These are phyloP conservation scores for Motacilla alba DNA, from an alignment of 2,113 vertebrate species.

Conservation along the genomic window DNA sequence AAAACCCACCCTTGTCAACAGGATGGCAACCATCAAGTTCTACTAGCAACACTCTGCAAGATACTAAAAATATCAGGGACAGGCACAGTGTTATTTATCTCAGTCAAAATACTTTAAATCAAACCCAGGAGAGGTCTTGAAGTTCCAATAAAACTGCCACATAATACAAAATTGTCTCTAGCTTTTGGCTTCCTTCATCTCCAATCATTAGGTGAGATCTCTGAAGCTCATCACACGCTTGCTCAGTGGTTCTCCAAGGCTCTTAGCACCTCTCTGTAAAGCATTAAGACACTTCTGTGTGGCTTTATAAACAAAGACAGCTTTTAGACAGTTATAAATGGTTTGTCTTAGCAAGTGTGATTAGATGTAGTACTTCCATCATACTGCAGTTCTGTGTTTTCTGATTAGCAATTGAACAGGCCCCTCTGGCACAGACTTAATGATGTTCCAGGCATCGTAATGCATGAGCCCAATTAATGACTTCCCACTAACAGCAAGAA, in stretches of 20 bases:
- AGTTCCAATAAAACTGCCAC: slow-evolving; percentile 20
- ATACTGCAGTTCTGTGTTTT: slow-evolving; percentile 78
- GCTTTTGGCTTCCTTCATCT: slow-evolving; percentile 7
- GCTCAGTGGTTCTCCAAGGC: slow-evolving; percentile 7
- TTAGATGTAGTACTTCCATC: slow-evolving; percentile 32
- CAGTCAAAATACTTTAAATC: background rate
- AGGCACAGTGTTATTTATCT: slow-evolving; percentile 42
- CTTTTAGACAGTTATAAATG: background rate
- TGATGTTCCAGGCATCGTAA: slow-evolving; percentile 91
- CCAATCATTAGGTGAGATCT: background rate
- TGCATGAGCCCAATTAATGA: slow-evolving; percentile 87
- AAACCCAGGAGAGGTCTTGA: slow-evolving; percentile 5
- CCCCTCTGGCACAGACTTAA: slow-evolving; percentile 86
- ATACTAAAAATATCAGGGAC: slow-evolving; percentile 10
- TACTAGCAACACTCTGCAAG: background rate
- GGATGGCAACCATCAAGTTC: slow-evolving; percentile 31
- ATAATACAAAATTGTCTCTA: slow-evolving; percentile 17
- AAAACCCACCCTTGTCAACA: slow-evolving; percentile 38
- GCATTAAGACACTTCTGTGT: slow-evolving; percentile 52
- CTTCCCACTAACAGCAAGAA: slow-evolving; percentile 87
- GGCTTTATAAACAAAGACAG: slow-evolving; percentile 30
- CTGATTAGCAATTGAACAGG: slow-evolving; percentile 84
- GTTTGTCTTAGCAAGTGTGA: background rate
- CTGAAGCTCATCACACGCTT: background rate
- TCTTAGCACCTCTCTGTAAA: slow-evolving; percentile 31